Conservation (phyloP, 1,140 invertebrate species). For the Nephotettix cincticeps region DNA sequence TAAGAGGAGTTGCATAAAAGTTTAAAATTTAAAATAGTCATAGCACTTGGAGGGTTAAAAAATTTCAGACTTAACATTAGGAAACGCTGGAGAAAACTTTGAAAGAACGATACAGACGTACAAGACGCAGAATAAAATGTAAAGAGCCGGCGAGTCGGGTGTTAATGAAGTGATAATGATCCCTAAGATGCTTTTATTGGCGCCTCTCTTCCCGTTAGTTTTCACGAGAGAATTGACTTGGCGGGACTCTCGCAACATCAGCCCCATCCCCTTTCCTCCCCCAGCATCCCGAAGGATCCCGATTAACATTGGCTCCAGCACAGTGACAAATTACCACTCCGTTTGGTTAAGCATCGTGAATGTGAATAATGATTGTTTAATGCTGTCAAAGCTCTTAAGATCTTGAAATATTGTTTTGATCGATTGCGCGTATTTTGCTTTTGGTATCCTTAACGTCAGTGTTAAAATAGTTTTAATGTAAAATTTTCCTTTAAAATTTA, state of each 20-base stretch:
- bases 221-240: constrained; percentile 13
- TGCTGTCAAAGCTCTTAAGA: not conserved
- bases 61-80: no score
- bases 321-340: not conserved
- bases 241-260: constrained; percentile 4
- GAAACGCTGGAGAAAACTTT: no score
- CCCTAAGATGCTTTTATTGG: constrained; percentile 13
- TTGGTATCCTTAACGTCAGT: no score
- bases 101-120: no score
- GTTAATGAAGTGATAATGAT: constrained; percentile 16
- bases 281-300: not conserved
- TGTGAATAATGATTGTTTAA: constrained; percentile 12
- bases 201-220: constrained; percentile 10
- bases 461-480: no score
- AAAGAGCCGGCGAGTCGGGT: no score
- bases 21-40: no score
- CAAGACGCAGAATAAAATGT: no score
- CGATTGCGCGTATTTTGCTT: not conserved
- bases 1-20: no score
- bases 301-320: not conserved
- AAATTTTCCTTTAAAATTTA: no score
- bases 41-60: no score
- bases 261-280: not conserved
- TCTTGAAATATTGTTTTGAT: not conserved
- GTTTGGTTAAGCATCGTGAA: not conserved